Evolutionary conservation across 2,113 vertebrate genomes (phyloP), one percentile per base, ranked within the genome.

Genomic region (Pycnonotus jocosus): DNA sequence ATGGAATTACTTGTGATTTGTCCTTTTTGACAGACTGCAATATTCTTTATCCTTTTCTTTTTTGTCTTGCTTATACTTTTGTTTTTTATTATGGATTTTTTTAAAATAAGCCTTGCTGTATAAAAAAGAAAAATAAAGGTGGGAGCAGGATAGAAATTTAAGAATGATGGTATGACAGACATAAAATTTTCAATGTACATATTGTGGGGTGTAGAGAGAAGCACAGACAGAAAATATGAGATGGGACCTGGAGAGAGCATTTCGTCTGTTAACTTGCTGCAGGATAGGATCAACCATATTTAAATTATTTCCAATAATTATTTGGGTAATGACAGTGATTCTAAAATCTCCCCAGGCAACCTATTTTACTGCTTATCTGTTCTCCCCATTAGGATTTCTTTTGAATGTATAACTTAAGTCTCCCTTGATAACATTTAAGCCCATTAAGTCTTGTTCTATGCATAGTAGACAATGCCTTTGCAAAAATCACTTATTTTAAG

Each of bases 281-380:
- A 72, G 85, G 85, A 50, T 87, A 82, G 61, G 74, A 85, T 85
- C 88, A 82, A 53, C 61, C 65, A 53, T 85, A 88, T 92, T 91
- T 87, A 95, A 96, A 96, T 94, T 85, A 93, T 96, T 91, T 35
- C 62, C 17, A 74, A 89, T 94, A 92, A 91, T 96, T 95, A 88
- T 91, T 78, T 79, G 78, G n/a, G 37, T 95, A 94, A 95, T 93
- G 92, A 91, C 54, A 87, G 53, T 76, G 48, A 90, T 91, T 87
- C 65, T 87, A 85, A 89, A 85, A 94, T 87, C 70, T 93, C 96
- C 88, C 66, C 19, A 82, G 96, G 92, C 90, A 91, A 72, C 44
- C 28, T 74, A 86, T 94, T 91, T 88, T 89, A 83, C 42, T 84
- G 33, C 86, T 93, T 94, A 91, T 95, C 93, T 90, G 12, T 71